phyloP scores from a whole-genome alignment of 2,113 vertebrate species.

The Petaurus breviceps region DNA sequence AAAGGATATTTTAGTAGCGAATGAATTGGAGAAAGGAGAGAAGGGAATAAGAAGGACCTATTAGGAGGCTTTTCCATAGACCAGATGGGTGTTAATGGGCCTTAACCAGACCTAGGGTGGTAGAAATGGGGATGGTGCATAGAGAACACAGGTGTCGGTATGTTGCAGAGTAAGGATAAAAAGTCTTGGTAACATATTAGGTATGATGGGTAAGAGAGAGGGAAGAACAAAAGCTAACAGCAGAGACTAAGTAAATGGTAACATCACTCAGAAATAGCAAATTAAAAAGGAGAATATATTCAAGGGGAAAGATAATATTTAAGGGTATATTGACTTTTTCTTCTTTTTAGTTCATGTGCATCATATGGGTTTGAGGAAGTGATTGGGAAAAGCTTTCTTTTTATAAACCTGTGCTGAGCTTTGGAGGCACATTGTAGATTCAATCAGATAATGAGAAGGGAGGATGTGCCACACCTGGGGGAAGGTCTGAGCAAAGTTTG shows the following conservation, averaged over 20 bases:
- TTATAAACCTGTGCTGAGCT: background rate
- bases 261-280: no score
- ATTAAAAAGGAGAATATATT: no score
- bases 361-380: background rate
- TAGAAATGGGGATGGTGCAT: no score
- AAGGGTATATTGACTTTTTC: no score
- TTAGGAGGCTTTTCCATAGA: no score
- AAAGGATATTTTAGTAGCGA: background rate
- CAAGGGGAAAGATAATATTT: no score
- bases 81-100: no score
- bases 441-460: background rate
- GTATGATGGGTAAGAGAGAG: background rate
- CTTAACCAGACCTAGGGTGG: no score
- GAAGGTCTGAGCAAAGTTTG: background rate
- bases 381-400: background rate
- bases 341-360: no score
- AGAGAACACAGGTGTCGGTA: background rate
- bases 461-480: background rate
- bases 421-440: background rate
- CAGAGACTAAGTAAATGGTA: no score
- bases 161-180: background rate
- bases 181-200: background rate
- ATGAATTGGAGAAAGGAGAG: background rate
- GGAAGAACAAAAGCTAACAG: no score
- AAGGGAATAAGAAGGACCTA: background rate